phyloP scores from a whole-genome alignment of 1,140 invertebrate species.

The Varroa destructor region DNA sequence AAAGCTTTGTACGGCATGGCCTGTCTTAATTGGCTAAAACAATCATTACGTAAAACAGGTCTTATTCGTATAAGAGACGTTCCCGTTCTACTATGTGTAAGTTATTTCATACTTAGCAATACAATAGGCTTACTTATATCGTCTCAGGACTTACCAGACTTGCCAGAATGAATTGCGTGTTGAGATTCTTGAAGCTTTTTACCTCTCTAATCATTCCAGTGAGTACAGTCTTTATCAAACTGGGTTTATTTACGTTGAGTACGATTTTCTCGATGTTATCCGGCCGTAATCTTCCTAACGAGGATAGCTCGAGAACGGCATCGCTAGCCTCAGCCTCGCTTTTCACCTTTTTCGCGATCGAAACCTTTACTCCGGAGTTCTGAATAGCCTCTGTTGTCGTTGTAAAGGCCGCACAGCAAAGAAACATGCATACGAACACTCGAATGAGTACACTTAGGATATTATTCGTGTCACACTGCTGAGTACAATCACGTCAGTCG shows the following conservation, averaged over 20 bases:
- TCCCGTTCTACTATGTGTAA: no score
- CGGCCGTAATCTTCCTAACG: constrained; percentile 9
- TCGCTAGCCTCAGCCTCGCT: constrained; percentile 23
- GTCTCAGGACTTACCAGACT: constrained; percentile 9
- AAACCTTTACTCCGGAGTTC: constrained; percentile 27
- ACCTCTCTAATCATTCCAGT: constrained; percentile 21
- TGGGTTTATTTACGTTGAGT: constrained; percentile 17
- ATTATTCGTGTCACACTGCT: no score
- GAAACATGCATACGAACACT: no score
- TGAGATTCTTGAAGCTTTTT: constrained; percentile 27
- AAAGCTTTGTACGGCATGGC: no score
- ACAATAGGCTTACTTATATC: no score
- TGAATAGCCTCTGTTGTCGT: constrained; percentile 10
- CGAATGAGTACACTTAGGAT: no score
- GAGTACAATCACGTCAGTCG: no score
- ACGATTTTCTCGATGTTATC: constrained; percentile 27
- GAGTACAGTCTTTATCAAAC: constrained; percentile 7
- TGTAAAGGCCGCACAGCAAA: no score
- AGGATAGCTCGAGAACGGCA: constrained; percentile 17
- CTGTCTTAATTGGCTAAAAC: no score
- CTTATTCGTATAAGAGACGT: no score
- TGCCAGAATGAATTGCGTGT: constrained; percentile 20
- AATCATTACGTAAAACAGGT: no score
- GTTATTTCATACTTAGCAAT: no score
- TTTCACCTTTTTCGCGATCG: constrained; percentile 22